Conservation (phyloP, 2,888 invertebrate species). For the Caprella mutica region DNA sequence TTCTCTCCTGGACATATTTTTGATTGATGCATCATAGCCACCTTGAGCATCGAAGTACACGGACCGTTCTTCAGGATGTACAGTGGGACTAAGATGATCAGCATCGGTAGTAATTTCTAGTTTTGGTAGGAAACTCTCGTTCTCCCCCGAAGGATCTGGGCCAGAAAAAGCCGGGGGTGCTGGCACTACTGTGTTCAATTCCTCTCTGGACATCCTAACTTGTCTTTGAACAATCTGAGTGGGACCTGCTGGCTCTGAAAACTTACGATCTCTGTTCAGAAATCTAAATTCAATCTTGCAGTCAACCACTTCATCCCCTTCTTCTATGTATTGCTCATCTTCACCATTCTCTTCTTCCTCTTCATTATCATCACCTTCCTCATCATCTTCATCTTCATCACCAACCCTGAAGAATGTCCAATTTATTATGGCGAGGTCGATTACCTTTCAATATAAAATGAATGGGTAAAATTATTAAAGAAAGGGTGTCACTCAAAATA, state of each 20-base stretch:
- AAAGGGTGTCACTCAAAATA: too few species aligned
- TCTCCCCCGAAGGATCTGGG: slow-evolving; percentile 10
- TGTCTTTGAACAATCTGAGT: slow-evolving; percentile 32
- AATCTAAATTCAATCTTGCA: slow-evolving; percentile 34
- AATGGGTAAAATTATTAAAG: too few species aligned
- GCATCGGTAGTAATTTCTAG: slow-evolving; percentile 23
- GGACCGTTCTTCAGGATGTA: slow-evolving; percentile 42
- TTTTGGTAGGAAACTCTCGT: slow-evolving; percentile 10
- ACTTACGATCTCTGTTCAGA: slow-evolving; percentile 29
- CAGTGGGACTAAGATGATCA: slow-evolving; percentile 21
- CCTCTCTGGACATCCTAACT: slow-evolving; percentile 28
- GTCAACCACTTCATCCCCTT: slow-evolving; percentile 28
- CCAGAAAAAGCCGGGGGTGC: slow-evolving; percentile 31
- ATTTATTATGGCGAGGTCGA: too few species aligned
- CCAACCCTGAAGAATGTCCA: slow-evolving; percentile 15
- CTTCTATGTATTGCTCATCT: slow-evolving; percentile 18
- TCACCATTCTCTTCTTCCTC: slow-evolving; percentile 26
- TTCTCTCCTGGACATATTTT: not conserved
- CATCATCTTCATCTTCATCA: slow-evolving; percentile 27
- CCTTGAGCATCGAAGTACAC: slow-evolving; percentile 61
- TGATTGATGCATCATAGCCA: slow-evolving; percentile 20
- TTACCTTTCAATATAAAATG: too few species aligned
- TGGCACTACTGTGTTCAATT: slow-evolving; percentile 27
- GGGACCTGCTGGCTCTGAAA: slow-evolving; percentile 27
- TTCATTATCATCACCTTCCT: slow-evolving; percentile 25